Conservation (phyloP, 2,797 vertebrate species). For the Sardinella longiceps region DNA sequence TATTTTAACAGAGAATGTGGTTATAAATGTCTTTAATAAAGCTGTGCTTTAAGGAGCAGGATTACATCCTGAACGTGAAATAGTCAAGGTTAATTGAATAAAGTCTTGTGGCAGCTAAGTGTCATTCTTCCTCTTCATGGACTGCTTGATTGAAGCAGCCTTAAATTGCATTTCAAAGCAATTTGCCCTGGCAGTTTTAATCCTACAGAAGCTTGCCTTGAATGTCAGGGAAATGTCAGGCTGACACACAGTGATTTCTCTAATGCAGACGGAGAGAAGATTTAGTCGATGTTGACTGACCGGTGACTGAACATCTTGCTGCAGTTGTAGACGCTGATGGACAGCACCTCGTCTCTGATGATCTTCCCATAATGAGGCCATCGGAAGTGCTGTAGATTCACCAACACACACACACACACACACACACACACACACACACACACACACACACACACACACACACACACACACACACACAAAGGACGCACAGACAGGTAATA, state of each 20-base stretch:
- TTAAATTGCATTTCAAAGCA: slow-evolving; percentile 27
- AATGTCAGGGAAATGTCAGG: slow-evolving; percentile 22
- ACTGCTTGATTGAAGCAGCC: slow-evolving; percentile 1
- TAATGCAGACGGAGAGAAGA: background rate
- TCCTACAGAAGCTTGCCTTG: background rate
- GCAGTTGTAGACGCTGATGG: slow-evolving; percentile 86
- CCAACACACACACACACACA: slow-evolving; percentile 13
- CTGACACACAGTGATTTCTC: background rate
- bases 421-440: background rate
- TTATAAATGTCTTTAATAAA: slow-evolving; percentile 22
- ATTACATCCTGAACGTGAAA: background rate
- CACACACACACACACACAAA: background rate
- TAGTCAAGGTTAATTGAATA: slow-evolving; percentile 13
- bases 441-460: background rate
- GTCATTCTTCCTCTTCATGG: background rate
- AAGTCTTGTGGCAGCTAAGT: background rate
- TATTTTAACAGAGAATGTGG: background rate
- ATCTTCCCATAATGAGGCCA: slow-evolving; percentile 91
- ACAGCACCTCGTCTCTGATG: slow-evolving; percentile 77
- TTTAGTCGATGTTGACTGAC: slow-evolving; percentile 62
- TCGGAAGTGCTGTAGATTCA: slow-evolving; percentile 76
- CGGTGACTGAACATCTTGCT: slow-evolving; percentile 90
- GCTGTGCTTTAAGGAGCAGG: background rate
- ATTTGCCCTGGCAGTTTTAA: slow-evolving; percentile 20
- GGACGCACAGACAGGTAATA: background rate